Evolutionary conservation across 2,888 invertebrate genomes (phyloP), one percentile per base, ranked within the genome.

Genomic region (Epistrophe eligans): DNA sequence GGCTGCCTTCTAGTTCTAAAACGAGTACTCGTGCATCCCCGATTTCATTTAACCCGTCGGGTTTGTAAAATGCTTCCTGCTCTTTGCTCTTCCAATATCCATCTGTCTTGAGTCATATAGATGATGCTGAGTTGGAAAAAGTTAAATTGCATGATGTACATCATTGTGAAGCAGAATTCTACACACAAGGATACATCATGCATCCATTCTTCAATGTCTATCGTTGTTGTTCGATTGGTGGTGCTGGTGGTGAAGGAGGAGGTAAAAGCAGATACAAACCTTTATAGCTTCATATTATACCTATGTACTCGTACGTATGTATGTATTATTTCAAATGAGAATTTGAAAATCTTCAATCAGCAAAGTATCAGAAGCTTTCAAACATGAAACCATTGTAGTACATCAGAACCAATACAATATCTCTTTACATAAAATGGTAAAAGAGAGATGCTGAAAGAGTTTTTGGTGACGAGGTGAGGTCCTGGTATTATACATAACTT

Each of bases 71-170:
- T 66, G 77, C 66, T 71, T 74, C 70, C 24, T 72, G 17, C 38
- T 83, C 79, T 79, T 77, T 80, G 72, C 77, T 57, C 13, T 40
- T 52, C 17, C 83, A 73, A 73, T 62, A 55, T 60, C 77, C 77
- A 71, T 71, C 73, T 77, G 77, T 81, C 81, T 81, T 77, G 64
- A 85, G 77, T 85, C 73, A 74, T 64, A 71, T 60, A 71, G 66
- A 80, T 77, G 72, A 81, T 77, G 77, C 81, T 81, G 85, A 85
- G 81, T 77, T 52, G 73, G 73, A 71, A 81, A 79, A 85, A 85
- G 45, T 79, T 77, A 85, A 79, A 85, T 85, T 85, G 81, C 85
- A 74, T 81, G 81, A 85, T 79, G 81, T 74, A 73, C 81, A 72
- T 84, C 77, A 84, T 85, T 84, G 72, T 62, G 72, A 62, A 77